phyloP scores from a whole-genome alignment of 2,888 invertebrate species.

The Camptogramma bilineatum region DNA sequence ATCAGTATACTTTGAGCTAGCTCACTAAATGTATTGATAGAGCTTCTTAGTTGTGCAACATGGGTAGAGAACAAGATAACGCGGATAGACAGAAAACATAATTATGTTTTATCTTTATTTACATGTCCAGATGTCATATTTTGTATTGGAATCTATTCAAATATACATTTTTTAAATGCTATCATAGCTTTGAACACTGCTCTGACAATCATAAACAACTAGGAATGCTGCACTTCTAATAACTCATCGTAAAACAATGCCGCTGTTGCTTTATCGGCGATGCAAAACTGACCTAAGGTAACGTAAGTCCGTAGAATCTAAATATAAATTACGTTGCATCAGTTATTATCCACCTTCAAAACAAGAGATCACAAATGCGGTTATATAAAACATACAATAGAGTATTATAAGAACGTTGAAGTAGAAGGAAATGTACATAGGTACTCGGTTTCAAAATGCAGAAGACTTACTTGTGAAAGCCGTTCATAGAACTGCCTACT shows the following conservation, averaged over 20 bases:
- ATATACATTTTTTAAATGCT: not conserved
- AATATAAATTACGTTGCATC: conserved; percentile 56
- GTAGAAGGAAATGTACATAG: conserved; percentile 54
- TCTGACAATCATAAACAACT: not conserved
- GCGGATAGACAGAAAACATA: not conserved
- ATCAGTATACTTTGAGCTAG: not conserved
- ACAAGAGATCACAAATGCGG: conserved; percentile 1
- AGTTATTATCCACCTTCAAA: conserved; percentile 47
- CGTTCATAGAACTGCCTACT: conserved; percentile 69
- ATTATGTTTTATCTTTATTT: not conserved
- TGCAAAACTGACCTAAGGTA: conserved; percentile 74
- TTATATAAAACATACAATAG: not conserved
- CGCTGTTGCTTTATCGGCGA: conserved; percentile 51
- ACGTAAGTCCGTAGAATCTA: conserved; percentile 57
- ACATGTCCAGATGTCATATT: too few species aligned
- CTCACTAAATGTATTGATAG: not conserved
- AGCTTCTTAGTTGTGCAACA: not conserved
- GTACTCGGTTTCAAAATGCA: conserved; percentile 68
- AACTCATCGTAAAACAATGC: not conserved
- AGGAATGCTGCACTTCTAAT: not conserved
- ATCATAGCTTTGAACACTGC: not conserved
- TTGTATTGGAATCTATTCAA: not conserved
- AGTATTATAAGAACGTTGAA: conserved; percentile 24
- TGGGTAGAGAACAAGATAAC: not conserved
- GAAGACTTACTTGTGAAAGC: conserved; percentile 75